These are phyloP conservation scores for cat (Felis catus) DNA, from an alignment of 2,113 vertebrate species.

Conservation along the genomic window DNA sequence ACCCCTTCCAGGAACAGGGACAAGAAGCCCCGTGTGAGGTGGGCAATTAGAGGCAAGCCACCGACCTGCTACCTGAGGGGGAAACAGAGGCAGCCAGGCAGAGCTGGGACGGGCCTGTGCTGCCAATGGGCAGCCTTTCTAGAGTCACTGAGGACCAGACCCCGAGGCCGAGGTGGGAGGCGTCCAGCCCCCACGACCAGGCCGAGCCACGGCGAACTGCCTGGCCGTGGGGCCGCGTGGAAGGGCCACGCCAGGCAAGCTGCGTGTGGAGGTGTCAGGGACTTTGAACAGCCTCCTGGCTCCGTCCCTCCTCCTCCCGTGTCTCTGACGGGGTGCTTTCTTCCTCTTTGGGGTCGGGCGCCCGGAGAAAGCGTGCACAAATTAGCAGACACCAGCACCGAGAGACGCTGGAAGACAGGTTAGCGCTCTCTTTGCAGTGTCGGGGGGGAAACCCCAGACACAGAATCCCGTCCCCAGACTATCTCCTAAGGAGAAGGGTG, in stretches of 20 bases:
- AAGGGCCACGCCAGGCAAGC: neutral
- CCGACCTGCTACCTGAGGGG: neutral
- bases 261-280: neutral
- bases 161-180: neutral
- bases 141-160: neutral
- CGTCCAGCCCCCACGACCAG: neutral
- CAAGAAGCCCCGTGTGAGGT: neutral
- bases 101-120: neutral
- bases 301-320: neutral
- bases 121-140: neutral
- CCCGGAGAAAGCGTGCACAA: neutral
- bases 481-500: neutral
- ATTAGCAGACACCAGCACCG: neutral
- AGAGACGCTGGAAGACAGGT: neutral
- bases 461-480: neutral
- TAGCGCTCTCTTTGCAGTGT: neutral
- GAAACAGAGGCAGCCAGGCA: neutral
- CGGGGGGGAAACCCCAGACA: neutral
- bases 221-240: too few species aligned
- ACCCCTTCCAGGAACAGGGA: neutral
- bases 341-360: neutral
- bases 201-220: fast-evolving
- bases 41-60: neutral
- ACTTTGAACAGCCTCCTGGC: too few species aligned
- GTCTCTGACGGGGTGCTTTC: neutral